A percentile compares a stretch with the other conserved stretches of the same genome.
Conservation (phyloP, 2,888 invertebrate species). For the Orthosia gothica region DNA sequence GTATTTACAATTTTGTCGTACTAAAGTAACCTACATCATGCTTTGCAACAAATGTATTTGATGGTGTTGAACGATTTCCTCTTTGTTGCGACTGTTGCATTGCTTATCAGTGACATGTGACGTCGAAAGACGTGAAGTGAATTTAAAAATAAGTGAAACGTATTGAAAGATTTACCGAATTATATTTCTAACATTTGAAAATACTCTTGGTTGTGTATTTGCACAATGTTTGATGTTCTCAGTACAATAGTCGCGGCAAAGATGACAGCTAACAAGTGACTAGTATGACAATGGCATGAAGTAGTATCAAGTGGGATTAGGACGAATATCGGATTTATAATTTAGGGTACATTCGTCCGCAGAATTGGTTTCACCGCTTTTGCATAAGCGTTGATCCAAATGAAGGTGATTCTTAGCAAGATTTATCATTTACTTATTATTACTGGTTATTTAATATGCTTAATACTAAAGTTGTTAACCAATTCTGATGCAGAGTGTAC, state of each 20-base stretch:
- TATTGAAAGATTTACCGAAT: conserved; percentile 40
- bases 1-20: conserved; percentile 92
- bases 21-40: conserved; percentile 88
- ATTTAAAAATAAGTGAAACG: conserved; percentile 38
- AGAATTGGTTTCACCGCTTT: conserved; percentile 73
- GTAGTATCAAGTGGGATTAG: conserved; percentile 76
- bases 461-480: conserved; percentile 68
- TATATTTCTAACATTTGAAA: conserved; percentile 35
- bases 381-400: conserved; percentile 46
- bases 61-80: conserved; percentile 80
- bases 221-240: conserved; percentile 37
- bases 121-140: conserved; percentile 15
- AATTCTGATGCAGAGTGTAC: conserved; percentile 78
- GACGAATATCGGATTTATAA: conserved; percentile 76
- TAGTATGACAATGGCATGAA: conserved; percentile 79
- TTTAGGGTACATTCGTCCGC: conserved; percentile 71
- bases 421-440: conserved; percentile 43
- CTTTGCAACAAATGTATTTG: conserved; percentile 84
- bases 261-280: conserved; percentile 77
- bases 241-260: conserved; percentile 74
- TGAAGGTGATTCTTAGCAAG: conserved; percentile 41
- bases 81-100: conserved; percentile 76
- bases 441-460: conserved; percentile 44
- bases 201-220: conserved; percentile 30
- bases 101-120: background rate